Evolutionary conservation across 2,797 vertebrate species (phyloP), one percentile per base, ranked within the genome.

Genomic region (Syndactyla subalaris): DNA sequence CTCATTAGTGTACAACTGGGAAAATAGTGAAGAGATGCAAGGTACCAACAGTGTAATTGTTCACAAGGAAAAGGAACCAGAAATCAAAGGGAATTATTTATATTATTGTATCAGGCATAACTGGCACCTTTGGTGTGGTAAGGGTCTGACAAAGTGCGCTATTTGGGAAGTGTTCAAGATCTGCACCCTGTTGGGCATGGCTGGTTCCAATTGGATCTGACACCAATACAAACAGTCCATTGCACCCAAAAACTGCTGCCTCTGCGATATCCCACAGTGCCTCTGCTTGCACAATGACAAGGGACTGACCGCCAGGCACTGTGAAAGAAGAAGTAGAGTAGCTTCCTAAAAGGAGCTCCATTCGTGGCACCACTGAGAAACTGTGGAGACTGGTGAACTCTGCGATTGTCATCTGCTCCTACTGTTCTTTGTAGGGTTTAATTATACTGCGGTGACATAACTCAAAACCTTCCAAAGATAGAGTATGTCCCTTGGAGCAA

Each of bases 251-350:
- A 75, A 48, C 41, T 68, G 22, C 22, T 16, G 3, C 62, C 48
- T 13, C 26, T 55, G 22, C 1, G 7, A 20, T 6, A 51, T 13
- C 7, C 22, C 23, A 51, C 9, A n/a, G 12, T 2, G 2, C 22
- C 15, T 68, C 55, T 74, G 12, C 18, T 61, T 9, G 1, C 19
- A 15, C 34, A 54, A 26, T 61, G 41, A 23, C 2, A 5, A 61
- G 18, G 34, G 24, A 39, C 36, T 39, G 22, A 49, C 34, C 23
- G 18, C 5, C 36, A 68, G 41, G 19, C 5, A 14, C 55, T 41
- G 43, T 26, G 19, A 43, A 27, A 36, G 30, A 81, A 81, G 26
- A 82, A 76, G 22, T 4, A 15, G 16, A 63, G 38, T 14, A 63
- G 11, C 21, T 71, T 21, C 20, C 57, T 70, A 41, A 21, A 14